Conservation (phyloP, 2,888 invertebrate species). For the Odontomyia ornata region DNA sequence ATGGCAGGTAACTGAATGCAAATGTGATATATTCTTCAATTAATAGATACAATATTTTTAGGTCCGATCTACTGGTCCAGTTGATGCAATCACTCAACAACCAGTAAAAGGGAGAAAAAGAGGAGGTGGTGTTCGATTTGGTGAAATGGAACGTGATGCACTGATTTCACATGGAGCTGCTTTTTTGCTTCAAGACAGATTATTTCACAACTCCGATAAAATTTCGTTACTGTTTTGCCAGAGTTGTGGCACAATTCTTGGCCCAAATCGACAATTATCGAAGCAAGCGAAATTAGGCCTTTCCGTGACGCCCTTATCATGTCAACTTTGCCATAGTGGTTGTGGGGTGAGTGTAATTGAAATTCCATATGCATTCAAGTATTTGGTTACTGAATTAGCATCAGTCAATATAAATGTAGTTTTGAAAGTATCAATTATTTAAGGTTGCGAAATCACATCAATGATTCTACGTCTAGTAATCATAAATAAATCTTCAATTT, state of each 20-base stretch:
- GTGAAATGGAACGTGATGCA: slow-evolving; percentile 99
- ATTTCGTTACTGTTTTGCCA: slow-evolving; percentile 76
- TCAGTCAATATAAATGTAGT: slow-evolving; percentile 89
- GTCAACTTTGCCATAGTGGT: slow-evolving; percentile 72
- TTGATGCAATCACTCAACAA: slow-evolving; percentile 92
- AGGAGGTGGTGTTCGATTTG: slow-evolving; percentile 90
- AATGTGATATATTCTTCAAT: too few relatives aligned
- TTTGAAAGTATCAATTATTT: slow-evolving; percentile 68
- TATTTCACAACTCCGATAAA: slow-evolving; percentile 93
- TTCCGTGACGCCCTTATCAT: slow-evolving; percentile 66
- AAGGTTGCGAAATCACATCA: too few relatives aligned
- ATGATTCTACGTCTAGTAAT: too few relatives aligned
- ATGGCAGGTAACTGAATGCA: slow-evolving; percentile 90
- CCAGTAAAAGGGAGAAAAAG: slow-evolving; percentile 92
- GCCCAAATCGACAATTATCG: slow-evolving; percentile 72
- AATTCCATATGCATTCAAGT: slow-evolving; percentile 90
- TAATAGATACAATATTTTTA: slow-evolving; percentile 58
- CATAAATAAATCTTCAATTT: too few relatives aligned
- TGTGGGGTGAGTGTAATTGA: slow-evolving; percentile 72
- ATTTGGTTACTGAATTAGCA: slow-evolving; percentile 88
- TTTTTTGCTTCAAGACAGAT: slow-evolving; percentile 89
- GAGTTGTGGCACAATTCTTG: slow-evolving; percentile 84
- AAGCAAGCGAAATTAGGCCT: slow-evolving; percentile 61
- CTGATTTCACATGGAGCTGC: slow-evolving; percentile 94
- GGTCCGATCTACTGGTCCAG: slow-evolving; percentile 94